Evolutionary conservation across 2,113 vertebrate species (phyloP).

Genomic region (Casuarius casuarius): DNA sequence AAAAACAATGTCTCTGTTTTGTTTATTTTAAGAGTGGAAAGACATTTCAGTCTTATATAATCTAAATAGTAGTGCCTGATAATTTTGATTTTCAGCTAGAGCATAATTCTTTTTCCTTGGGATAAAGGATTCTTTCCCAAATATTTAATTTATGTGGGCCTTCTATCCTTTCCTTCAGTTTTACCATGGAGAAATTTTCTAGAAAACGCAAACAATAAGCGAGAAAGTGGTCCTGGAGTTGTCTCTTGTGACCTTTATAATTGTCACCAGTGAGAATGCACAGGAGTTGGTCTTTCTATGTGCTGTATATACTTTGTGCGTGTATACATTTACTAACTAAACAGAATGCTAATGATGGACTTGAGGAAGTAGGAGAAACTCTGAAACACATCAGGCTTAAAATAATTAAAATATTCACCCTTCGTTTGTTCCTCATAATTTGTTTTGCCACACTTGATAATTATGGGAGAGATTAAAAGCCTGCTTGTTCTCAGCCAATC

Average conservation of each 20-base stretch:
- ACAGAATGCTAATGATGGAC: neutral
- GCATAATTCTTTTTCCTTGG: neutral
- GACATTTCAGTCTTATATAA: neutral
- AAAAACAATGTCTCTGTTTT: neutral
- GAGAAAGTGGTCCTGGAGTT: neutral
- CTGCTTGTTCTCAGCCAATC: conserved; percentile 32
- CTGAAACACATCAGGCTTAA: neutral
- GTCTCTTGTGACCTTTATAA: neutral
- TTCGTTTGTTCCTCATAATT: conserved; percentile 55
- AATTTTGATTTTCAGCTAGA: neutral
- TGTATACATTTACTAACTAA: neutral
- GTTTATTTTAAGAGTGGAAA: neutral
- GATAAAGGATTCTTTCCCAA: neutral
- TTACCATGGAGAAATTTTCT: neutral
- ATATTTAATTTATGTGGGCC: neutral
- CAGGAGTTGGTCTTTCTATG: neutral
- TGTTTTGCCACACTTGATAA: conserved; percentile 16
- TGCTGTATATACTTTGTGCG: neutral
- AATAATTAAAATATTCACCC: conserved; percentile 50
- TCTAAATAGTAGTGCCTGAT: neutral
- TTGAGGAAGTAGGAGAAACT: neutral
- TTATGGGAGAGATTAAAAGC: conserved; percentile 49
- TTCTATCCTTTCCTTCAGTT: neutral
- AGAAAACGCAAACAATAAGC: neutral
- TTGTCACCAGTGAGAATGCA: neutral